Percentiles rank a stretch among this genome's conserved stretches.
Conservation (phyloP, 2,888 invertebrate genomes). For the Euclidia mi region DNA sequence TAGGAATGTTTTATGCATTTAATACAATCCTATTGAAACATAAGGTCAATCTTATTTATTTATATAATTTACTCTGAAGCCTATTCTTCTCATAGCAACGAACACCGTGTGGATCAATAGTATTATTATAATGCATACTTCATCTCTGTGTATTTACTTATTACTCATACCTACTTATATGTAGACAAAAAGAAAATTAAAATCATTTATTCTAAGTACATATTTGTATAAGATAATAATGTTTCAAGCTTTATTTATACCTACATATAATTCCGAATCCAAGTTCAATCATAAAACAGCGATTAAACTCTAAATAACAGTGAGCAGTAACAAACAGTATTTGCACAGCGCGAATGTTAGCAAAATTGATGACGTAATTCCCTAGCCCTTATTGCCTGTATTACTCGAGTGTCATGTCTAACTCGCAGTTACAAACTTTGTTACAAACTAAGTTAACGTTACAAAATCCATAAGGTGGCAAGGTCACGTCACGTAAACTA, state of each 20-base stretch:
- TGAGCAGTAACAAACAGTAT: neutral
- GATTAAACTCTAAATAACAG: neutral
- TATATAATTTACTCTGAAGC: neutral
- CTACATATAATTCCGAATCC: too few relatives aligned
- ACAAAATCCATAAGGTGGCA: conserved; percentile 58
- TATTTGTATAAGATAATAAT: too few relatives aligned
- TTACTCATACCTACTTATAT: too few relatives aligned
- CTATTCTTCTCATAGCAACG: neutral
- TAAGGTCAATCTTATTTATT: neutral
- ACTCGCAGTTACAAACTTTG: conserved; percentile 56
- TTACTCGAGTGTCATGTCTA: conserved; percentile 61
- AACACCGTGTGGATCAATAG: neutral
- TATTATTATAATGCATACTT: neutral
- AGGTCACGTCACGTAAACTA: conserved; percentile 55
- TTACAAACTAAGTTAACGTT: conserved; percentile 61
- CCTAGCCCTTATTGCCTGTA: conserved; percentile 47
- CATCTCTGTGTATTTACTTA: too few relatives aligned
- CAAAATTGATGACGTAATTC: conserved; percentile 58
- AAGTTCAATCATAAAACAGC: neutral
- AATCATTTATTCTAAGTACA: too few relatives aligned
- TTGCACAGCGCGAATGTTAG: conserved; percentile 23
- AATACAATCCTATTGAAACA: neutral
- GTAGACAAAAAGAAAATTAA: too few relatives aligned
- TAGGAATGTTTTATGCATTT: conserved; percentile 5
- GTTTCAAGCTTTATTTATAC: too few relatives aligned